Percentiles rank a stretch among this genome's conserved stretches.
phyloP scores from a whole-genome alignment of 2,113 vertebrate species.

The Falco punctatus region DNA sequence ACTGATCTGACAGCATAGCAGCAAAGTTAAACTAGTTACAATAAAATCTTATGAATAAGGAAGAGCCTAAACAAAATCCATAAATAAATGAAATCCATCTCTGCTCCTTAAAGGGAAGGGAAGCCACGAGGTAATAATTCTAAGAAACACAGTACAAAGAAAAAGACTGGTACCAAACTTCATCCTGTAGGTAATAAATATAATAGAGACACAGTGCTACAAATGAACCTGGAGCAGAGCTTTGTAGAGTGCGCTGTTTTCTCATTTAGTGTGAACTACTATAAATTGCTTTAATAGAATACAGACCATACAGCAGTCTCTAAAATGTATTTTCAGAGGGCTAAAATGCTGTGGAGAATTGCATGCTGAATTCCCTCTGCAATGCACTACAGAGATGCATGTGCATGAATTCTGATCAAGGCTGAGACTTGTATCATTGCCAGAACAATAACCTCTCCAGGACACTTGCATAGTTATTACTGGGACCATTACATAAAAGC shows the following conservation, averaged over 20 bases:
- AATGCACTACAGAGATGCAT: neutral
- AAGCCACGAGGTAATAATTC: neutral
- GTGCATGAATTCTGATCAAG: neutral
- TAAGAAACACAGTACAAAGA: neutral
- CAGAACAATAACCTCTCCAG: neutral
- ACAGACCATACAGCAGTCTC: neutral
- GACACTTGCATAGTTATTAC: neutral
- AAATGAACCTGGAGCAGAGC: slow-evolving; percentile 12
- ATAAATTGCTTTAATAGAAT: neutral
- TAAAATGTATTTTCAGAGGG: neutral
- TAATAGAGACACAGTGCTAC: neutral
- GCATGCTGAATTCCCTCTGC: neutral
- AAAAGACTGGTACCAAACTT: slow-evolving; percentile 3
- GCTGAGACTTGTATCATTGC: neutral
- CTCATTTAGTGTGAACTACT: slow-evolving; percentile 36
- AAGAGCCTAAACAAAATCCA: slow-evolving; percentile 10
- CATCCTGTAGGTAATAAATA: neutral
- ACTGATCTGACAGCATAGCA: neutral
- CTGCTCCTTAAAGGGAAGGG: neutral
- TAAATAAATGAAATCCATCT: neutral
- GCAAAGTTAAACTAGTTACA: slow-evolving; percentile 27
- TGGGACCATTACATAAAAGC: neutral
- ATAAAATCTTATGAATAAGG: slow-evolving; percentile 32
- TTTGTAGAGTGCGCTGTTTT: slow-evolving; percentile 8
- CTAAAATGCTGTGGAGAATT: neutral